Conservation (phyloP, 2,888 invertebrate species). For the Periphyllus acericola region DNA sequence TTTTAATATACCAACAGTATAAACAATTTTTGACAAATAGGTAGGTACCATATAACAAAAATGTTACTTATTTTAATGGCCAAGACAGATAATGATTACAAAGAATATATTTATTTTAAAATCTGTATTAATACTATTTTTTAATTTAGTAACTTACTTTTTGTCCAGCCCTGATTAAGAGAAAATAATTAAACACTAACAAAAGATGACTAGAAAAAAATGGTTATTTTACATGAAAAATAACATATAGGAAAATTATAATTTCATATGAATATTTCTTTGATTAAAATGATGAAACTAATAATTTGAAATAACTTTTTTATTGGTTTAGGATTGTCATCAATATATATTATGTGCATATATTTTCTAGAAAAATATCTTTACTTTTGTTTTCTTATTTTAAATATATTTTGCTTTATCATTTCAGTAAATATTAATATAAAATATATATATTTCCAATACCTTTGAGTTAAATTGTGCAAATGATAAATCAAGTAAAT, state of each 20-base stretch:
- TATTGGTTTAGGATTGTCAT: slow-evolving; percentile 12
- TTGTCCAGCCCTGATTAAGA: background rate
- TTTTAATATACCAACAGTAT: too few species aligned
- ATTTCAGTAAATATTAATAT: slow-evolving; percentile 14
- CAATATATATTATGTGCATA: slow-evolving; percentile 13
- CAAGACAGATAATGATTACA: too few species aligned
- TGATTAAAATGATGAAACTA: background rate
- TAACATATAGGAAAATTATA: background rate
- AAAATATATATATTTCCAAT: background rate
- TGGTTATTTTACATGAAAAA: slow-evolving; percentile 3
- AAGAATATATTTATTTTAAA: too few species aligned
- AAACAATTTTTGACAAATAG: too few species aligned
- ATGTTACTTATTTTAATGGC: too few species aligned
- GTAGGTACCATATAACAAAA: too few species aligned
- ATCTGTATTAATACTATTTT: too few species aligned
- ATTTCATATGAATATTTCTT: background rate
- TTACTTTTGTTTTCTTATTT: background rate
- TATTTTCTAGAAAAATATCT: slow-evolving; percentile 21
- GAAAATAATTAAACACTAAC: slow-evolving; percentile 15
- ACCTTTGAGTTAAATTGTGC: background rate
- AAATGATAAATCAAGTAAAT: background rate
- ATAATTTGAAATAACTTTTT: background rate
- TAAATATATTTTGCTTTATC: background rate
- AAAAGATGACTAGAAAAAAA: slow-evolving; percentile 49
- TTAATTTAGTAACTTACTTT: too few species aligned